Evolutionary conservation across 2,113 vertebrate genomes (phyloP).

Genomic region (Chlamydotis undulata): DNA sequence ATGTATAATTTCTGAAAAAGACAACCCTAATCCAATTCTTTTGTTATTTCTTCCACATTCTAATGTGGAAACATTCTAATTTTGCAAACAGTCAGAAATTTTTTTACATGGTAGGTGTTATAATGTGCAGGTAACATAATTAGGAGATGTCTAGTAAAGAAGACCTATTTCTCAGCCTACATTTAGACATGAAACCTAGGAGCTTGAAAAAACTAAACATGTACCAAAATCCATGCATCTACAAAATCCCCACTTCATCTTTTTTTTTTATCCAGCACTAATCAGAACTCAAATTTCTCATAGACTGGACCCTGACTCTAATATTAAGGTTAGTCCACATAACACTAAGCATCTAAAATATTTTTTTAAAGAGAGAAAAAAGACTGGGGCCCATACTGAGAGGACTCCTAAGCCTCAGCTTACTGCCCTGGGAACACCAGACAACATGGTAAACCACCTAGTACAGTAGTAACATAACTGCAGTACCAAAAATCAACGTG

Average conservation of each 20-base stretch:
- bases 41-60: not conserved
- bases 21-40: not conserved
- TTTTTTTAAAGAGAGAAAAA: not conserved
- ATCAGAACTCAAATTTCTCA: not conserved
- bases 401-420: not conserved
- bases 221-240: not conserved
- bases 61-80: not conserved
- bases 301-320: not conserved
- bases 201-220: not conserved
- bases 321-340: not conserved
- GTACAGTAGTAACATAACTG: not conserved
- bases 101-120: not conserved
- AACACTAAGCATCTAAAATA: not conserved
- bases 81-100: not conserved
- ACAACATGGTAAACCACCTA: not conserved
- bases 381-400: rapidly evolving
- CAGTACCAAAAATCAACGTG: not conserved
- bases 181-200: not conserved
- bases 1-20: not conserved
- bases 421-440: not conserved
- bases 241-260: not conserved
- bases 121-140: not conserved
- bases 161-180: not conserved
- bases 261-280: not conserved
- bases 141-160: not conserved